Conservation (phyloP, 2,888 invertebrate species). For the Macrosiphum euphorbiae region DNA sequence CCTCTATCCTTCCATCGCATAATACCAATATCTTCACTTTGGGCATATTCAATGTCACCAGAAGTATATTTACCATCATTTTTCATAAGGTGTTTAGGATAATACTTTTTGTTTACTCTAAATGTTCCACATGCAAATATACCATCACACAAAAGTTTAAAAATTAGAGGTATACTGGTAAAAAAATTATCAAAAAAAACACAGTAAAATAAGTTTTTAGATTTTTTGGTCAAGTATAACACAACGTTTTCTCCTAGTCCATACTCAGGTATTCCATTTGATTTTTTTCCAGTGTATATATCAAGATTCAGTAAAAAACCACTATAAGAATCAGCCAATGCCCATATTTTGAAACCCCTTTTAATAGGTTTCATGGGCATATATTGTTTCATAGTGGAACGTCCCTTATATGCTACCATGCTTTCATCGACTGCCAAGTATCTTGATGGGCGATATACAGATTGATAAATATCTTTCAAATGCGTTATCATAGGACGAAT, state of each 20-base stretch:
- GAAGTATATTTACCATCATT: neutral
- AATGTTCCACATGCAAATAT: conserved; percentile 27
- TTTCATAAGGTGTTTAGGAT: neutral
- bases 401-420: conserved; percentile 65
- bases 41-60: neutral
- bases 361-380: conserved; percentile 65
- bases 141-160: neutral
- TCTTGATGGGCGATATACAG: neutral
- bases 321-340: conserved; percentile 45
- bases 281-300: conserved; percentile 64
- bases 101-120: neutral
- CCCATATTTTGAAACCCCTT: conserved; percentile 65
- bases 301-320: conserved; percentile 33
- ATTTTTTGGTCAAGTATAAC: neutral
- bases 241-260: conserved; percentile 66
- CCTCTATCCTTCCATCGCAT: neutral
- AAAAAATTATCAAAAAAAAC: conserved; percentile 37
- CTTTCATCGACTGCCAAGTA: conserved; percentile 64
- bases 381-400: conserved; percentile 28
- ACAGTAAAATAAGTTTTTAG: neutral
- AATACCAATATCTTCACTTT: conserved; percentile 7
- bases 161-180: conserved; percentile 13
- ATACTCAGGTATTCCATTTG: conserved; percentile 63
- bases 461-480: too few relatives aligned
- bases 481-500: neutral